A percentile compares a stretch with the other conserved stretches of the same genome.
phyloP scores from a whole-genome alignment of 2,888 invertebrate species.

The Cerastis rubricosa region DNA sequence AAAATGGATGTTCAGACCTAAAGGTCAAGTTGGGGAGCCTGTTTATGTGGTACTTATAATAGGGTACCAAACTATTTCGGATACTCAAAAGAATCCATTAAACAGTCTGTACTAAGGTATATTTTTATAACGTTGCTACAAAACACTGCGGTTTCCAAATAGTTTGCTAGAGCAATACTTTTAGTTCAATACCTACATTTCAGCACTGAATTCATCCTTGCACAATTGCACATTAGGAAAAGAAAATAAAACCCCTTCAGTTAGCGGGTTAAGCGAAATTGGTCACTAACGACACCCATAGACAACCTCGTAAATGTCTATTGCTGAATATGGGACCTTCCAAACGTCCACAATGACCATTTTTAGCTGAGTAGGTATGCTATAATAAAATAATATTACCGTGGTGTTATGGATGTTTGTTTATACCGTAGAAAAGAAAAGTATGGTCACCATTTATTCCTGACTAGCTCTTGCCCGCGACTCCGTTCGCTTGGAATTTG shows the following conservation, averaged over 20 bases:
- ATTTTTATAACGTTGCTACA: background rate
- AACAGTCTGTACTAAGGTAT: background rate
- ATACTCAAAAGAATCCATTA: constrained; percentile 18
- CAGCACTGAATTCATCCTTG: background rate
- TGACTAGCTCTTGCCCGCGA: background rate
- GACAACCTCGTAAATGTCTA: constrained; percentile 23
- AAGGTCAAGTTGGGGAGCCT: constrained; percentile 50
- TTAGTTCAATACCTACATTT: background rate
- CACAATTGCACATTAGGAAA: background rate
- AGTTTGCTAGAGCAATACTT: background rate
- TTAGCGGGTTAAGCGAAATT: constrained; percentile 6
- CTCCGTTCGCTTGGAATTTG: background rate
- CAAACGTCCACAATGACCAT: background rate
- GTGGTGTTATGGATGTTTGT: background rate
- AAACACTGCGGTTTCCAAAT: background rate
- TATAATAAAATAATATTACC: constrained; percentile 4
- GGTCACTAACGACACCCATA: constrained; percentile 14
- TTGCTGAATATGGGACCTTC: constrained; percentile 19
- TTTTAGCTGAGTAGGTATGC: background rate
- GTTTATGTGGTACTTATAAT: constrained; percentile 28
- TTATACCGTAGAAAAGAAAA: background rate
- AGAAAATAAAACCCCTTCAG: background rate
- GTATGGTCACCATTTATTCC: background rate
- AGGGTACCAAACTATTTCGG: constrained; percentile 26
- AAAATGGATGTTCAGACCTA: constrained; percentile 51